Evolutionary conservation across 2,113 vertebrate species (phyloP).

Genomic region (Hippopotamus amphibius): DNA sequence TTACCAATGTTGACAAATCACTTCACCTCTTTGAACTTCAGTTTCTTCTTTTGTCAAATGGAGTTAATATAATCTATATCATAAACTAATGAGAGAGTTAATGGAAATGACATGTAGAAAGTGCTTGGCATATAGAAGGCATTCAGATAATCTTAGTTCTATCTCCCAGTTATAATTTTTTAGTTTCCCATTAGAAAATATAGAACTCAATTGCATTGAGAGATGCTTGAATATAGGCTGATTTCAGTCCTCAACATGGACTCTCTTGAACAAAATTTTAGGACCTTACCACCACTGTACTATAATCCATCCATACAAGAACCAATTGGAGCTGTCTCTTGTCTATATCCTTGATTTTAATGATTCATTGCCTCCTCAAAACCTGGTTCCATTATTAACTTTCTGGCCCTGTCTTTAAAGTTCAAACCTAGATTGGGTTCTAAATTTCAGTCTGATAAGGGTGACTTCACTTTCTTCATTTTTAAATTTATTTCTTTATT

Average conservation of each 20-base stretch:
- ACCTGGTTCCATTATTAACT: background rate
- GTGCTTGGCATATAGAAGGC: background rate
- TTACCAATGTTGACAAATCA: background rate
- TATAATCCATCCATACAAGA: background rate
- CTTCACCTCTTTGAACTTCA: background rate
- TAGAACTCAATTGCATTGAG: background rate
- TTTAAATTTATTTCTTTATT: too few species aligned
- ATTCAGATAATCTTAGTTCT: background rate
- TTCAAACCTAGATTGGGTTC: background rate
- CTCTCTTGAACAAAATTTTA: background rate
- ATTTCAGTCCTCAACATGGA: background rate
- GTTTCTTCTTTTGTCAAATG: background rate
- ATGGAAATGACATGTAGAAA: background rate
- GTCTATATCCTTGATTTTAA: background rate
- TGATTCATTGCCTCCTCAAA: background rate
- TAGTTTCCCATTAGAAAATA: background rate
- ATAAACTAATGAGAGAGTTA: slow-evolving; percentile 27
- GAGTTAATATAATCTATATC: background rate
- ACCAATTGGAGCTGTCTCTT: background rate
- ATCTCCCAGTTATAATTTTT: background rate
- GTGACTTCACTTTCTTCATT: background rate
- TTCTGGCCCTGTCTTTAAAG: background rate
- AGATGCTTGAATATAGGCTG: background rate
- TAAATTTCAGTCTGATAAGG: background rate
- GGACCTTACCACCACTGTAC: background rate